Evolutionary conservation across 35 echinoderm and acorn worm species (phyloP).

Genomic region (Holothuria glaberrima): DNA sequence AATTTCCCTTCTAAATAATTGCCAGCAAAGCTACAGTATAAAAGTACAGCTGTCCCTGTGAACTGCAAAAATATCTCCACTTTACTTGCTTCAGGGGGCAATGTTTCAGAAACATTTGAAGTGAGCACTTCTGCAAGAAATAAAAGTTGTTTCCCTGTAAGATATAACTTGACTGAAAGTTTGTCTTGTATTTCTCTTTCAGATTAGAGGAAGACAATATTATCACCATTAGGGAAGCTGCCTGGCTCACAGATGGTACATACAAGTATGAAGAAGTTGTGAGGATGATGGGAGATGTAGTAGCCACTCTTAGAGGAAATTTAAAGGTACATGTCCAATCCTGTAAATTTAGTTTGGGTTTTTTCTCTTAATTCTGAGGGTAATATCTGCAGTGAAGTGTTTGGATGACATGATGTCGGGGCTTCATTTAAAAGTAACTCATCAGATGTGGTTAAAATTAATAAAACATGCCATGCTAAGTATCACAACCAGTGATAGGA

Average conservation of each 20-base stretch:
- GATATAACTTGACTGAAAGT: not conserved
- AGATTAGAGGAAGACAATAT: slow-evolving; percentile 93
- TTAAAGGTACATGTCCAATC: slow-evolving; percentile 62
- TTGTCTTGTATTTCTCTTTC: not conserved
- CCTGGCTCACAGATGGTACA: slow-evolving; percentile 97
- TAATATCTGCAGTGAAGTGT: too few species aligned
- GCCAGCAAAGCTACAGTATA: too few species aligned
- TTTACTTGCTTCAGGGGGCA: not conserved
- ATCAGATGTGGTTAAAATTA: too few species aligned
- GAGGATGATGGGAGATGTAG: slow-evolving; percentile 95
- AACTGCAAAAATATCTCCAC: not conserved
- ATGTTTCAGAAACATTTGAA: too few species aligned
- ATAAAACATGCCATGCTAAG: too few species aligned
- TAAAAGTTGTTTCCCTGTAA: not conserved
- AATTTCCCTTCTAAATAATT: too few species aligned
- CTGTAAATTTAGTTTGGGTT: not conserved
- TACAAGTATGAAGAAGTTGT: slow-evolving; percentile 98
- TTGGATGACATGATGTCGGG: too few species aligned
- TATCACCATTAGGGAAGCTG: slow-evolving; percentile 95
- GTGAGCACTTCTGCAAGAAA: too few species aligned
- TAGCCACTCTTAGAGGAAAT: slow-evolving; percentile 88
- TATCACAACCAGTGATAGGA: too few species aligned
- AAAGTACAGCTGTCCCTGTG: too few species aligned
- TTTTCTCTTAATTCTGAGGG: not conserved
- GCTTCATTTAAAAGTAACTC: too few species aligned